Conservation (phyloP, 2,888 invertebrate genomes). For the Cistogaster globosa region DNA sequence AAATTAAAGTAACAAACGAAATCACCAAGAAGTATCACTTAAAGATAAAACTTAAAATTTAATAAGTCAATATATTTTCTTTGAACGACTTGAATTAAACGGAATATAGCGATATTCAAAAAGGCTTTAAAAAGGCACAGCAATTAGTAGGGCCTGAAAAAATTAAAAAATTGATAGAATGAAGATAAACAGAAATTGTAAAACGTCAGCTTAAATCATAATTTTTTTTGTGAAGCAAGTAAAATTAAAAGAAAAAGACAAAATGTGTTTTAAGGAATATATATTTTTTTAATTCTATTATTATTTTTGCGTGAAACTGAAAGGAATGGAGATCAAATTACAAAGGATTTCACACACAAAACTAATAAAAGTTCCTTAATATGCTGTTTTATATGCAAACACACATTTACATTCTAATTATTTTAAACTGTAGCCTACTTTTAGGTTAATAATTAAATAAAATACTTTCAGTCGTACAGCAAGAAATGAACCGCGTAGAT, state of each 20-base stretch:
- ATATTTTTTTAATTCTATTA: too few relatives aligned
- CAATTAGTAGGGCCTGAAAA: background rate
- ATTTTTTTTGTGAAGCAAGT: too few relatives aligned
- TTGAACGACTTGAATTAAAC: too few relatives aligned
- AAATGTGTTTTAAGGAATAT: background rate
- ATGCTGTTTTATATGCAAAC: background rate
- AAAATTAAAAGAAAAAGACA: slow-evolving; percentile 1
- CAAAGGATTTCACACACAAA: too few relatives aligned
- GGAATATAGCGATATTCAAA: background rate
- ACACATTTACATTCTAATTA: background rate
- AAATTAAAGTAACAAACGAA: slow-evolving; percentile 24
- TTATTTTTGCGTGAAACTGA: too few relatives aligned
- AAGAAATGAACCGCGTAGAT: background rate
- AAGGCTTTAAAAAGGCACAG: too few relatives aligned
- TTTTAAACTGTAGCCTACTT: background rate
- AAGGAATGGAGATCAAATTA: too few relatives aligned
- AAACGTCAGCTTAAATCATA: too few relatives aligned
- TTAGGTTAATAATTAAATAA: too few relatives aligned
- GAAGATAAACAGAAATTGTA: background rate
- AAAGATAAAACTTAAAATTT: background rate
- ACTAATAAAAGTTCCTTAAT: too few relatives aligned
- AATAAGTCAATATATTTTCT: too few relatives aligned
- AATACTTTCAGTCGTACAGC: too few relatives aligned
- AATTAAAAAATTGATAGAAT: background rate
- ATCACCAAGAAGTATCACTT: slow-evolving; percentile 1